Evolutionary conservation across 2,797 vertebrate genomes (phyloP), one percentile per base, ranked within the genome.

Genomic region (Sparidentex hasta): DNA sequence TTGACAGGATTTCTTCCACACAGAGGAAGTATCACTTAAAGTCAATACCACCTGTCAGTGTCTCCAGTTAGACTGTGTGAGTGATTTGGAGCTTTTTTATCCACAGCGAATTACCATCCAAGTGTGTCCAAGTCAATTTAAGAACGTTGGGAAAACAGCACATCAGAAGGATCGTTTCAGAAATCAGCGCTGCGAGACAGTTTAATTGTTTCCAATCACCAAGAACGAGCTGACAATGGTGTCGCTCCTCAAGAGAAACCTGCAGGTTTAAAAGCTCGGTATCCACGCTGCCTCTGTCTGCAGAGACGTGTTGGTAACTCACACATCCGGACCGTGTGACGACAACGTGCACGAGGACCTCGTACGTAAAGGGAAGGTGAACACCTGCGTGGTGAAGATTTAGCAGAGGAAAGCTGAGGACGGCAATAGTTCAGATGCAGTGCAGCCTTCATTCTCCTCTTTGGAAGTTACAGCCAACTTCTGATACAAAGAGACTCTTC

Each of bases 401-500:
- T 23, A 23, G 38, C 57, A 48, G 55, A 25, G 47, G 48, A 54
- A 5, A 1, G 4, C 43, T 51, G 54, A 69, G 38, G 67, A 62
- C 50, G 17, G 77, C 43, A 16, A 44, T 64, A 58, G 83, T 82
- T 86, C 69, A 82, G 9, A 7, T 38, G 1, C 68, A 81, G 63
- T 23, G 2, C 43, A 7, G 33, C 54, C 51, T 48, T 41, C 17
- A 2, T 65, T 76, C 71, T 63, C 71, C 46, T 20, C 62, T 78
- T 70, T 63, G 71, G 76, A 78, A 81, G 64, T 77, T 67, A 41
- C 73, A 71, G 64, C 67, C 21, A 43, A 25, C 61, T 75, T 63
- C 63, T 58, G 63, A 83, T 23, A 82, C 61, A 82, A 79, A 88
- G 81, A 85, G 70, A 46, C 69, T 86, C 72, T 82, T 81, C 20